Evolutionary conservation across 2,113 vertebrate species (phyloP), one percentile per base, ranked within the genome.

Genomic region (Enhydra lutris): DNA sequence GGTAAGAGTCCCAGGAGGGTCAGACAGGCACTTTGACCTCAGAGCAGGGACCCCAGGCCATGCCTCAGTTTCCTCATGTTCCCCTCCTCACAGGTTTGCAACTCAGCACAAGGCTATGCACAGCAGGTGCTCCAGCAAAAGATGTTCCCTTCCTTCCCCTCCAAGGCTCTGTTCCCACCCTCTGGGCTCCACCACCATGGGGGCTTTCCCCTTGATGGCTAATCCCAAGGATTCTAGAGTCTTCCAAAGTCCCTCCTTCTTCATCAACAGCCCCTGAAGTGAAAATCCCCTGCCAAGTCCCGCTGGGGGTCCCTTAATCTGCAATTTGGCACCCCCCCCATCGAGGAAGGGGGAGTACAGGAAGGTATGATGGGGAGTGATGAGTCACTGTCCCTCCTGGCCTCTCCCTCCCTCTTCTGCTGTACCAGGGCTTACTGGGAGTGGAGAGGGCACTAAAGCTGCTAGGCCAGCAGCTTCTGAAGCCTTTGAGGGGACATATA

Each of bases 391-490:
- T 23, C 17, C 61, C 50, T 50, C 10, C 45, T n/a, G 29, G 1
- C 69, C 71, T 47, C 84, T 34, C 13, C 10, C 10, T 24, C 57
- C 26, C 47, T 55, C 42, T 71, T 79, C n/a, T 15, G 4, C 10
- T 36, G 71, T 1, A 3, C 4, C 5, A 24, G 82, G 21, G 11
- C 12, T 71, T 14, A 31, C 39, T 59, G 42, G 13, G 78, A 52
- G 23, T 63, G 24, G 31, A 6, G 6, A 2, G 76, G 0, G 4
- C 42, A 21, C 4, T 4, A 23, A 0, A 34, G 69, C 11, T 18
- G 8, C 50, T 36, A 3, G 63, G 29, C 29, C 42, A 57, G 94
- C 67, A 65, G 74, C 36, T 31, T n/a, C 63, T 52, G 52, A 23
- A 47, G 78, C 1, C 94, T 96, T 74, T n/a, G 21, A 47, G 61